Evolutionary conservation across 2,113 vertebrate genomes (phyloP).

Genomic region (Ictidomys tridecemlineatus): DNA sequence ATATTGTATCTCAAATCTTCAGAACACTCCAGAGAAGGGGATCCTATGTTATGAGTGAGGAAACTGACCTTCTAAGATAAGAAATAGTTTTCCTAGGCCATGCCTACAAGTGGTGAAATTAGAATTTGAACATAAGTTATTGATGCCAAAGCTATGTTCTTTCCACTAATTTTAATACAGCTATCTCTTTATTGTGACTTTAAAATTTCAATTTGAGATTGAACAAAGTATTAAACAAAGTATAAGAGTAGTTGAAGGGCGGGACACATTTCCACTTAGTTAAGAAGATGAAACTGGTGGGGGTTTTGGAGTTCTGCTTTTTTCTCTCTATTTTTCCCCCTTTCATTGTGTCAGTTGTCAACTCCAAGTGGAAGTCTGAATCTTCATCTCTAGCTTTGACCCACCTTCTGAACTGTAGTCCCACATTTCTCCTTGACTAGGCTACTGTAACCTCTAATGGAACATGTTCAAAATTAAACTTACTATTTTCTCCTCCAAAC

Average conservation of each 20-base stretch:
- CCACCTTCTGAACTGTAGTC: neutral
- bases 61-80: constrained; percentile 38
- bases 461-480: constrained; percentile 26
- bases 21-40: neutral
- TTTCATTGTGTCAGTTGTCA: neutral
- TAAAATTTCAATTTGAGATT: constrained; percentile 31
- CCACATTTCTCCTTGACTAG: neutral
- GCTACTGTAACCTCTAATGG: neutral
- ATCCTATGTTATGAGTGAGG: neutral
- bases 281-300: neutral
- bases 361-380: neutral
- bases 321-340: neutral
- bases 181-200: constrained; percentile 35
- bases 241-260: constrained; percentile 37
- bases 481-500: constrained; percentile 20
- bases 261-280: neutral
- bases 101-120: neutral
- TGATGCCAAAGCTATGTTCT: constrained; percentile 21
- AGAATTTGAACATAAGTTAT: constrained; percentile 12
- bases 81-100: constrained; percentile 6
- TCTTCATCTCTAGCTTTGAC: neutral
- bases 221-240: neutral
- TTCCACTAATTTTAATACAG: constrained; percentile 6
- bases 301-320: neutral
- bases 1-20: neutral